Percentiles rank a stretch among this genome's conserved stretches.
Conservation (phyloP, 2,888 invertebrate genomes). For the Nephrotoma flavescens region DNA sequence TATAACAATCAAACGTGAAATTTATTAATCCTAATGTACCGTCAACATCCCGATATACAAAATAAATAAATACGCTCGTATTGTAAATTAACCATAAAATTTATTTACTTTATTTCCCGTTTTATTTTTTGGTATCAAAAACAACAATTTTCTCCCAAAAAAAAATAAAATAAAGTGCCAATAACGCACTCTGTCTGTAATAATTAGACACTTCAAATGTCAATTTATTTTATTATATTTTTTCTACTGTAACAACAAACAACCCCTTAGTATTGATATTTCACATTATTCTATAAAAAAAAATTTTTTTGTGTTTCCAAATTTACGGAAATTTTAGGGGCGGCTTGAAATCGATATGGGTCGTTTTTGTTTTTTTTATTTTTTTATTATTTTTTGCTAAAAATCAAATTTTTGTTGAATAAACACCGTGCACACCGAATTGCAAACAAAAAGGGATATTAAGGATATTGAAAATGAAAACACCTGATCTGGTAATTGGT, state of each 20-base stretch:
- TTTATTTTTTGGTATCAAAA: not conserved
- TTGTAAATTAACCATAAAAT: not conserved
- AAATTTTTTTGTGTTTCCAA: not conserved
- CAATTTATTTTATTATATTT: not conserved
- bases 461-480: not conserved
- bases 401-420: not conserved
- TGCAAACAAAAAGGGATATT: not conserved
- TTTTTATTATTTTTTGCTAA: not conserved
- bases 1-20: not conserved
- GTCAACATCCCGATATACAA: not conserved
- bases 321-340: not conserved
- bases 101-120: not conserved
- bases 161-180: not conserved
- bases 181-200: not conserved
- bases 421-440: not conserved
- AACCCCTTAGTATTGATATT: not conserved
- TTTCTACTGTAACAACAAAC: not conserved
- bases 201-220: not conserved
- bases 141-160: not conserved
- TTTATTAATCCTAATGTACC: not conserved
- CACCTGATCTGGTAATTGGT: not conserved
- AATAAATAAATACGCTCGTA: not conserved
- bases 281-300: not conserved
- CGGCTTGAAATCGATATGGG: not conserved
- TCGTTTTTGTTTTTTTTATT: not conserved